phyloP scores from a whole-genome alignment of 2,113 vertebrate species.

The Tachycineta bicolor region DNA sequence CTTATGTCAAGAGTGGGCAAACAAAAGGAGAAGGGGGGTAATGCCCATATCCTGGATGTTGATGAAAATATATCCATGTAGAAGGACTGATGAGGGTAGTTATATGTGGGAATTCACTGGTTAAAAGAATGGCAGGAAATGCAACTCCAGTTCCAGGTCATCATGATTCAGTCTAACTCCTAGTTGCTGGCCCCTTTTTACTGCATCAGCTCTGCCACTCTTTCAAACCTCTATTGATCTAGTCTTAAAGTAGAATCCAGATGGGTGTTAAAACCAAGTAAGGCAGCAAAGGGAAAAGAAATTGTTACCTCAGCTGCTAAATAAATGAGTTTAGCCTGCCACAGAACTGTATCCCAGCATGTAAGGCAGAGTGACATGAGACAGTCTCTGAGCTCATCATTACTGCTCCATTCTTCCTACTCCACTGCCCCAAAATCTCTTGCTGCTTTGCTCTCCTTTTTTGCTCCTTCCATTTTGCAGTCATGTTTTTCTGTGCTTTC shows the following conservation, averaged over 20 bases:
- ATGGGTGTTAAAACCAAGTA: background rate
- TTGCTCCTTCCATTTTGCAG: background rate
- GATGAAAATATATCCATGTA: background rate
- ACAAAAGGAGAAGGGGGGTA: background rate
- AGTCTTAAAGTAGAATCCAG: background rate
- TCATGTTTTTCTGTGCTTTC: background rate
- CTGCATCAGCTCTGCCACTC: background rate
- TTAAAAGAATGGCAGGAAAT: background rate
- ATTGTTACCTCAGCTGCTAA: background rate
- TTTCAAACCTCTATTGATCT: background rate
- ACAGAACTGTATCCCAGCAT: background rate
- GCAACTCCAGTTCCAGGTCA: background rate
- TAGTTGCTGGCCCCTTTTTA: background rate
- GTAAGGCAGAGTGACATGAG: background rate
- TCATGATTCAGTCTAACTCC: background rate
- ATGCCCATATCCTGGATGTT: background rate
- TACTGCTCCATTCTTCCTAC: background rate
- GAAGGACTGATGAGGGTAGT: background rate
- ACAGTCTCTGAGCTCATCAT: background rate
- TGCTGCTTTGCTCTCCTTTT: background rate
- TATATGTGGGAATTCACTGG: background rate
- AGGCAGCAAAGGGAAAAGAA: background rate
- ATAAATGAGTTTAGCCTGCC: background rate
- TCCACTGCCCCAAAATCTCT: background rate
- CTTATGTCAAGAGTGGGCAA: background rate